Conservation (phyloP, 2,888 invertebrate genomes). For the Timema cristinae region DNA sequence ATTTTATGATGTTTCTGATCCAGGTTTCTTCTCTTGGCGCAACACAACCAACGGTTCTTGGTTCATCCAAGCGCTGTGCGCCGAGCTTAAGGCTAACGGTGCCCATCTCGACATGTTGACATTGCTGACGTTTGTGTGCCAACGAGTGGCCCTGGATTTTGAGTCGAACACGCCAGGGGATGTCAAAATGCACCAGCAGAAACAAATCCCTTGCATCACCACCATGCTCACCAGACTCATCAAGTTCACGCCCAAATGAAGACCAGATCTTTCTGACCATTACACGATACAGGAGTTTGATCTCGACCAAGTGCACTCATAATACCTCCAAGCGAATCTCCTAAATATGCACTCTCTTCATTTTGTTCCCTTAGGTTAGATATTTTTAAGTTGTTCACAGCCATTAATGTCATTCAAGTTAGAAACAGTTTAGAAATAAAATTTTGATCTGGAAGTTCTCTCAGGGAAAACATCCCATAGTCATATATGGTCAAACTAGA, state of each 20-base stretch:
- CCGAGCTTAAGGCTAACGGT: constrained; percentile 70
- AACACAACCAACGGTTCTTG: constrained; percentile 92
- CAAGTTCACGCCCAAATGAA: constrained; percentile 51
- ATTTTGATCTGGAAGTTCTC: too few relatives aligned
- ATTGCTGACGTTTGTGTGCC: constrained; percentile 79
- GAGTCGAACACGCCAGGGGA: constrained; percentile 82
- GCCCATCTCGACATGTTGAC: constrained; percentile 75
- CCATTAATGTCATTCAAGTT: too few relatives aligned
- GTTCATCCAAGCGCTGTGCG: constrained; percentile 91
- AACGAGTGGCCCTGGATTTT: constrained; percentile 83
- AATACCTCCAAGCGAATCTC: too few relatives aligned
- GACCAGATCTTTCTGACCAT: too few relatives aligned
- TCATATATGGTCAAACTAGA: too few relatives aligned
- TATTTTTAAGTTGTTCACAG: too few relatives aligned
- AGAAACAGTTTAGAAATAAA: too few relatives aligned
- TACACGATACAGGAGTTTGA: too few relatives aligned
- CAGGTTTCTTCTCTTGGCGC: constrained; percentile 91
- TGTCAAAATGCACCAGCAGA: constrained; percentile 78
- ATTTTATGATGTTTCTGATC: constrained; percentile 26
- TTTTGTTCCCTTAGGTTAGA: too few relatives aligned
- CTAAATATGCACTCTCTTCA: too few relatives aligned
- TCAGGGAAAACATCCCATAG: too few relatives aligned
- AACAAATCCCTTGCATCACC: constrained; percentile 89
- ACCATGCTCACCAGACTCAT: constrained; percentile 84
- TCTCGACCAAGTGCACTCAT: too few relatives aligned